Base-by-base conservation (phyloP, 2,888 invertebrate species). In the Sphinx pinastri region DNA sequence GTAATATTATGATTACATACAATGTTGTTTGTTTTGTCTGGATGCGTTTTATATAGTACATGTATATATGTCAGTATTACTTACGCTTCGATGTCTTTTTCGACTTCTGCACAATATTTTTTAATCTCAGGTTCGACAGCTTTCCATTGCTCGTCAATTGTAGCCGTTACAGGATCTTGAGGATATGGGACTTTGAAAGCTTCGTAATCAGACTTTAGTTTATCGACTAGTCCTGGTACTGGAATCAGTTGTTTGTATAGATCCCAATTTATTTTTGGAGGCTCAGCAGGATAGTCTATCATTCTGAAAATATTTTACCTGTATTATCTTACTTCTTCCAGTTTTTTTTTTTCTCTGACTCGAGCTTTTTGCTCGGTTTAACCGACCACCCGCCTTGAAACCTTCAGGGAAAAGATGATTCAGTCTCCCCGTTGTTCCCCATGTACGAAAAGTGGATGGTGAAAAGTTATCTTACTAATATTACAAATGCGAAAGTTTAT, bases 251-350 rank as follows among this genome's bases (percentile, higher is more conserved):
- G 90, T 16, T 83, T 75, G 73, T 91, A 93, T 10, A 77, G 74
- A 0, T 85, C 90, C 93, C 93, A 94, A 60, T 93, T 79, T 38
- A 94, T 92, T 78, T 85, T 83, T 0, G 93, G 93, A 2, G 89
- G 83, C 31, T 86, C 85, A 0, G 82, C 76, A 0, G 93, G 92
- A 72, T 81, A 87, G 4, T 85, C 76, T 25, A 76, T 72, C 0
- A 93, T 88, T 66, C 93, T 93, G 68, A 57, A 79, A 73, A 51
- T 55, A 47, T 47, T 59, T n/a, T 25, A 25, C 25, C 25, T 25
- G 25, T 25, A 25, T 6, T 45, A 4, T 45, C 45, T 16, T 60
- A 11, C 16, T n/a, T n/a, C n/a, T n/a, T n/a, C n/a, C n/a, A n/a
- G n/a, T n/a, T n/a, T n/a, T n/a, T n/a, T n/a, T n/a, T n/a, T n/a